phyloP scores from a whole-genome alignment of 2,797 vertebrate species.

The Paramormyrops hopkinsi region DNA sequence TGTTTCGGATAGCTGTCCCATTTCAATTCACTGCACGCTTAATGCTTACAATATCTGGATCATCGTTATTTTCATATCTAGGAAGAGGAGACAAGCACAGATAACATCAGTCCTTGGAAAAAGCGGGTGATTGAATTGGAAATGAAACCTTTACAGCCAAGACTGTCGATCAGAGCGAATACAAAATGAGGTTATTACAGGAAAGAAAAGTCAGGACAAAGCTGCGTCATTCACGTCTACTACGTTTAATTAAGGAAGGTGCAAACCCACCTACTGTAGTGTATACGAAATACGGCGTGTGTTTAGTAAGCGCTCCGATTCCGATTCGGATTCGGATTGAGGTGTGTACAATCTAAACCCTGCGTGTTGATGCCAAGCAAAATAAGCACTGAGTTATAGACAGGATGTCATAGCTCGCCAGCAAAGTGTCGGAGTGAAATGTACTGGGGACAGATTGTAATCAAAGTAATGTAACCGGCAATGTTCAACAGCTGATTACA shows the following conservation, averaged over 20 bases:
- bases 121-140: neutral
- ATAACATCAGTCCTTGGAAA: neutral
- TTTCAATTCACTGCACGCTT: neutral
- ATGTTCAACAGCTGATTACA: slow-evolving; percentile 7
- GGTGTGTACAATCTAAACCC: neutral
- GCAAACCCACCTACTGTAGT: neutral
- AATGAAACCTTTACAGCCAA: neutral
- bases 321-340: neutral
- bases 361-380: neutral
- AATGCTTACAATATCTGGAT: neutral
- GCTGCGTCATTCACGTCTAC: neutral
- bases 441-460: neutral
- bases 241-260: neutral
- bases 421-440: neutral
- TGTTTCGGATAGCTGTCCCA: neutral
- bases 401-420: neutral
- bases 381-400: neutral
- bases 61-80: neutral
- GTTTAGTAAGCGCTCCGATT: neutral
- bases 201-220: neutral
- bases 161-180: neutral
- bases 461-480: slow-evolving; percentile 5
- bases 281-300: neutral
- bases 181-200: neutral
- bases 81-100: neutral